A percentile compares a stretch with the other conserved stretches of the same genome.
These are phyloP conservation scores for Nicator chloris DNA, from an alignment of 2,113 vertebrate genomes.

Conservation along the genomic window DNA sequence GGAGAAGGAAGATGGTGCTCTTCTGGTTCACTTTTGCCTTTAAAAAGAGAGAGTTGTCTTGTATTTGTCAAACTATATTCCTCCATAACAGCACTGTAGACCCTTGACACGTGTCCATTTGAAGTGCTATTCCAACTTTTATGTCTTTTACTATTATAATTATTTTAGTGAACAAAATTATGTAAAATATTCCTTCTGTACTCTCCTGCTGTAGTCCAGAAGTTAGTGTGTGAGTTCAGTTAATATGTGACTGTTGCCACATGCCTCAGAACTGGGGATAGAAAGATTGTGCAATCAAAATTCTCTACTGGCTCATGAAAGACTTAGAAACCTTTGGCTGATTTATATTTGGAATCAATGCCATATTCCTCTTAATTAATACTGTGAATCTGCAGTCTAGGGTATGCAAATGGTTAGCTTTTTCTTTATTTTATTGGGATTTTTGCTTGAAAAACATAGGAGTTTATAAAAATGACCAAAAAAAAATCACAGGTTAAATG, in stretches of 20 bases:
- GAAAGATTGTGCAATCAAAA: neutral
- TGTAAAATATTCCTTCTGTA: neutral
- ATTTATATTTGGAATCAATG: neutral
- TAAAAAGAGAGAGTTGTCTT: neutral
- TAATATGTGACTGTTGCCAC: neutral
- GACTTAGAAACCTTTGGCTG: neutral
- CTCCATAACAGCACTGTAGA: neutral
- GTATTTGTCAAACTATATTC: neutral
- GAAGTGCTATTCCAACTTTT: neutral
- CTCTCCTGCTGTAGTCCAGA: neutral
- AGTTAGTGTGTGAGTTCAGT: neutral
- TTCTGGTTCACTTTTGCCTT: neutral
- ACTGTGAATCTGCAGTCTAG: neutral
- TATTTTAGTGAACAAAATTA: neutral
- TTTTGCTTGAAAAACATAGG: neutral
- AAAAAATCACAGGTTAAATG: neutral
- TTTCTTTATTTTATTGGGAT: neutral
- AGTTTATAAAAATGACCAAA: neutral
- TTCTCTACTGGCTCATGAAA: neutral
- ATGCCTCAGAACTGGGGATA: neutral
- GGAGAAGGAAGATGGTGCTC: neutral
- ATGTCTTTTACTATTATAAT: neutral
- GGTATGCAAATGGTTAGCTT: fast-evolving
- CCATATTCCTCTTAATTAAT: neutral
- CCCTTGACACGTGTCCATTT: neutral